Conservation (phyloP, 2,888 invertebrate species). For the Brassicogethes aeneus region DNA sequence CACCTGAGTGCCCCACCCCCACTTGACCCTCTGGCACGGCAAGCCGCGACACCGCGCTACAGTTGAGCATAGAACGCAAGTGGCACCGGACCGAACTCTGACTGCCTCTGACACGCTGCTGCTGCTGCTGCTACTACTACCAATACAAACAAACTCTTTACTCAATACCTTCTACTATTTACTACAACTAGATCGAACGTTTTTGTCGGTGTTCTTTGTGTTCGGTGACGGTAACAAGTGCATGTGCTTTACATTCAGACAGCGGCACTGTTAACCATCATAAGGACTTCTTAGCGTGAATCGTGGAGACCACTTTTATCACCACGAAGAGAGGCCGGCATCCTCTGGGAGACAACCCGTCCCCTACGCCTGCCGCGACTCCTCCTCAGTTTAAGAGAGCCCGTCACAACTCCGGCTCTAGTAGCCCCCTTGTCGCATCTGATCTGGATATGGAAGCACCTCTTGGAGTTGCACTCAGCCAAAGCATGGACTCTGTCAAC, state of each 20-base stretch:
- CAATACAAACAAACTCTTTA: too few relatives aligned
- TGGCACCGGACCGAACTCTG: conserved; percentile 19
- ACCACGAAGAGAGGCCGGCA: conserved; percentile 42
- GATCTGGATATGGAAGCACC: conserved; percentile 56
- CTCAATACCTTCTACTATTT: too few relatives aligned
- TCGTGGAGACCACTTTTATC: conserved; percentile 42
- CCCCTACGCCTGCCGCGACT: conserved; percentile 34
- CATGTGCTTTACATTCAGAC: conserved; percentile 15
- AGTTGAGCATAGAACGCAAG: conserved; percentile 32
- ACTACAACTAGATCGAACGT: not conserved
- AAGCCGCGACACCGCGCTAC: conserved; percentile 31
- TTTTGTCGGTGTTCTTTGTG: not conserved
- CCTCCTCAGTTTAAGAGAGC: conserved; percentile 40
- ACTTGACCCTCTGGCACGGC: conserved; percentile 34
- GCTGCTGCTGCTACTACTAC: not conserved
- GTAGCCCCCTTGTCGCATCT: conserved; percentile 28
- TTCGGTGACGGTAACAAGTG: conserved; percentile 8
- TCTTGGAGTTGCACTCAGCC: conserved; percentile 73
- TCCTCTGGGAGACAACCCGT: conserved; percentile 39
- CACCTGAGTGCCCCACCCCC: conserved; percentile 54
- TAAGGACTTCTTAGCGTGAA: conserved; percentile 31
- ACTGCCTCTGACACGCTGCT: conserved; percentile 1
- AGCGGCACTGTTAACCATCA: conserved; percentile 14
- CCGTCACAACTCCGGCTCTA: conserved; percentile 37
- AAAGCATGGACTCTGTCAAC: conserved; percentile 97